Base-by-base conservation (phyloP, 2,113 vertebrate species). In the Hymenochirus boettgeri region DNA sequence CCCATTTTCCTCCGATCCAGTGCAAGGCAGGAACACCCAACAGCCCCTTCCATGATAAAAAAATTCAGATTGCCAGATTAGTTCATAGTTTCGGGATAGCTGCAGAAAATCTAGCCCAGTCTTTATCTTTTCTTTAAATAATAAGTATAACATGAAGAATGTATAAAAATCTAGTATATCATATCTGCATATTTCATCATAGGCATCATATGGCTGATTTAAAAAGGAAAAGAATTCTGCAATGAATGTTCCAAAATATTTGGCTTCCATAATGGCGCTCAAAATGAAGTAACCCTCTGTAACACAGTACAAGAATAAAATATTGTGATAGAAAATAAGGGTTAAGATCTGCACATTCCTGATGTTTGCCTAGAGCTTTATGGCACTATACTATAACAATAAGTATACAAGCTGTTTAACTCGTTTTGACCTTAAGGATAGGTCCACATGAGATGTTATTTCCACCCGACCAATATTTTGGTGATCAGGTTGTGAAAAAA, bases 331-430 rank as follows among this genome's bases (percentile, higher is more conserved):
- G 4, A 48, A 45, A 25, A 50, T 51, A 52, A 59, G 64, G 63
- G 47, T 65, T 42, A 7, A 27, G 57, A 45, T 66, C 59, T 47
- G 60, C 65, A 67, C 64, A 69, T 47, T 60, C 8, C 33, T 51
- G 47, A 60, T 69, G 33, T 57, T 33, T 69, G 48, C 65, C 65
- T 69, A 69, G 57, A 53, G 48, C 56, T 69, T 69, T 69, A 69
- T 37, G 55, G 53, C 65, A 56, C 51, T 53, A 29, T 46, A 23
- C n/a, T n/a, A n/a, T n/a, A n/a, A n/a, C n/a, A n/a, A n/a, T n/a
- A n/a, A n/a, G n/a, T n/a, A n/a, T n/a, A n/a, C n/a, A n/a, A n/a
- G n/a, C n/a, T n/a, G n/a, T n/a, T n/a, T n/a, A n/a, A n/a, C n/a
- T n/a, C n/a, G n/a, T n/a, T n/a, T n/a, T n/a, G n/a, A n/a, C n/a